Evolutionary conservation across 2,888 invertebrate species (phyloP).

Genomic region (Icerya purchasi): DNA sequence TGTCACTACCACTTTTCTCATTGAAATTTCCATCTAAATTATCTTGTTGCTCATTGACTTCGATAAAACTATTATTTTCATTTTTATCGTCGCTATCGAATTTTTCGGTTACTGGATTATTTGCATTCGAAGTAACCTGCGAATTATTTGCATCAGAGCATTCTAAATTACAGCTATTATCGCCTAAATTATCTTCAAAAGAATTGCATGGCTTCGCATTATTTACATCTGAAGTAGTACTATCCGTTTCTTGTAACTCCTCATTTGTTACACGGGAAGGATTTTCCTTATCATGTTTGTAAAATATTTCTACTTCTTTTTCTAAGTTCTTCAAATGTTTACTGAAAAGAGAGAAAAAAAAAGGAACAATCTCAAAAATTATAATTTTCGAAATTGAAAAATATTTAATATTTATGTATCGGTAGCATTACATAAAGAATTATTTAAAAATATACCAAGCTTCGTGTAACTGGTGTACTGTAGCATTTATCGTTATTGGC

Average conservation of each 20-base stretch:
- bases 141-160: no score
- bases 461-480: constrained; percentile 37
- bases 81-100: no score
- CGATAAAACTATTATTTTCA: no score
- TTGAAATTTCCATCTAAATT: not conserved
- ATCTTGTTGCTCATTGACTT: no score
- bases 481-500: constrained; percentile 39
- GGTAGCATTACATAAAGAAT: not conserved
- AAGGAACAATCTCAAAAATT: constrained; percentile 8
- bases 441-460: no score
- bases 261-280: not conserved
- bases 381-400: not conserved
- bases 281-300: constrained; percentile 5
- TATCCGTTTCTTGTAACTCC: not conserved
- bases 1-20: not conserved
- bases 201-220: not conserved
- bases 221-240: not conserved
- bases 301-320: constrained; percentile 13
- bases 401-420: not conserved
- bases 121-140: no score
- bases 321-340: constrained; percentile 12
- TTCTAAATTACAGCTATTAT: no score
- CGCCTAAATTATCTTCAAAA: no score
- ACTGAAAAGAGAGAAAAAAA: constrained; percentile 8
- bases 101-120: no score